Evolutionary conservation across 2,888 invertebrate genomes (phyloP).

Genomic region (Ypsolopha sequella): DNA sequence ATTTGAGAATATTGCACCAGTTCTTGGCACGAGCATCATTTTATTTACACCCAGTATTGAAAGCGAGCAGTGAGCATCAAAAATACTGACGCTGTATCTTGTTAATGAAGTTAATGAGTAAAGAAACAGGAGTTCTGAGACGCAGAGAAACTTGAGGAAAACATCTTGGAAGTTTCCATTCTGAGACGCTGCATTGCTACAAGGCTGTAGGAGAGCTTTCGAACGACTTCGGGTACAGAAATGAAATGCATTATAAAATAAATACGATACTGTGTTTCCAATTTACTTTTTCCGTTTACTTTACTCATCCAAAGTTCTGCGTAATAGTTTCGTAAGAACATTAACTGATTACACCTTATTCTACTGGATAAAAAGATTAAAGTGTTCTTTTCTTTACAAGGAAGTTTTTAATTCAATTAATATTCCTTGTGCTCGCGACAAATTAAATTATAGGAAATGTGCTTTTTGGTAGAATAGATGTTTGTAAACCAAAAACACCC

Average conservation of each 20-base stretch:
- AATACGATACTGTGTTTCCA: conserved; percentile 15
- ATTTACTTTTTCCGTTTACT: not conserved
- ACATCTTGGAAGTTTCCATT: conserved; percentile 51
- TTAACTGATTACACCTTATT: not conserved
- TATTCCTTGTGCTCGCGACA: no score
- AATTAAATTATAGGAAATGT: no score
- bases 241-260: conserved; percentile 43
- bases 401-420: no score
- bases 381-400: not conserved
- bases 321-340: not conserved
- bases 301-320: not conserved
- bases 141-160: conserved; percentile 40
- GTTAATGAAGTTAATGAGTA: conserved; percentile 64
- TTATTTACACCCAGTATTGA: conserved; percentile 26
- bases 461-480: no score
- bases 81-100: conserved; percentile 57
- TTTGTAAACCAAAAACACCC: no score
- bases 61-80: conserved; percentile 48
- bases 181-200: conserved; percentile 36
- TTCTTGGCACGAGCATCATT: no score
- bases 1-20: no score
- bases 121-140: conserved; percentile 41
- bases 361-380: conserved; percentile 4
- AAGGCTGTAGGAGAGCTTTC: conserved; percentile 24
- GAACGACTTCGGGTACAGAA: conserved; percentile 28